Evolutionary conservation across 2,888 invertebrate species (phyloP).

Genomic region (Pycnomerus fuliginosus): DNA sequence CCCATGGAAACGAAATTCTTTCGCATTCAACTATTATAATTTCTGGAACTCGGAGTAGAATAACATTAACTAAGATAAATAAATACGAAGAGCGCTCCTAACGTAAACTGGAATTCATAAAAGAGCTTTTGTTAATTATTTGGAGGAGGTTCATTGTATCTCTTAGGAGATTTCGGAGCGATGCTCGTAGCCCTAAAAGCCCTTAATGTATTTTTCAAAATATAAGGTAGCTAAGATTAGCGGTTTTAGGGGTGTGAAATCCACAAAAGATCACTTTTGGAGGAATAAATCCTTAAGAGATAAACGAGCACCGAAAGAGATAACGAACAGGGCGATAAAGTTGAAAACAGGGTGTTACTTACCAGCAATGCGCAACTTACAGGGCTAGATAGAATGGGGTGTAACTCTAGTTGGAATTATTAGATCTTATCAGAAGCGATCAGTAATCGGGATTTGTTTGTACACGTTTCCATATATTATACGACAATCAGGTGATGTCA

Average conservation of each 20-base stretch:
- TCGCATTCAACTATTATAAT: too few species aligned
- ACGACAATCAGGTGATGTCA: constrained; percentile 21
- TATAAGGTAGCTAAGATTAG: too few species aligned
- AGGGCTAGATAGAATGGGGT: constrained; percentile 7
- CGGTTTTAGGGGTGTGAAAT: too few species aligned
- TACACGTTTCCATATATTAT: constrained; percentile 15
- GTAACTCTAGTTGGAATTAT: constrained; percentile 17
- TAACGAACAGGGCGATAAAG: constrained; percentile 26
- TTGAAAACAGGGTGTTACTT: constrained; percentile 30
- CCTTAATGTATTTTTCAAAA: too few species aligned
- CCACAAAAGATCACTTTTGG: constrained; percentile 18
- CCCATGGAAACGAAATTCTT: too few species aligned
- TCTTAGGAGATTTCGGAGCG: not conserved
- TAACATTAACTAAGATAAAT: too few species aligned
- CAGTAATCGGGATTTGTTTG: constrained; percentile 11
- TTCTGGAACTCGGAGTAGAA: too few species aligned
- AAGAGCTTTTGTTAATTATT: too few species aligned
- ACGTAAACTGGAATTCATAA: too few species aligned
- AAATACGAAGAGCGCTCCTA: too few species aligned
- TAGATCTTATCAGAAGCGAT: constrained; percentile 14
- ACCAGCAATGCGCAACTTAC: constrained; percentile 32
- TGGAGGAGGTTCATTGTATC: too few species aligned
- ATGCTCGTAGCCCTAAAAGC: too few species aligned
- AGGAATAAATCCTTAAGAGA: constrained; percentile 23
- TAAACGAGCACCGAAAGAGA: constrained; percentile 27